Conservation (phyloP, 2,888 invertebrate genomes). For the Thecocarcelia acutangulata region DNA sequence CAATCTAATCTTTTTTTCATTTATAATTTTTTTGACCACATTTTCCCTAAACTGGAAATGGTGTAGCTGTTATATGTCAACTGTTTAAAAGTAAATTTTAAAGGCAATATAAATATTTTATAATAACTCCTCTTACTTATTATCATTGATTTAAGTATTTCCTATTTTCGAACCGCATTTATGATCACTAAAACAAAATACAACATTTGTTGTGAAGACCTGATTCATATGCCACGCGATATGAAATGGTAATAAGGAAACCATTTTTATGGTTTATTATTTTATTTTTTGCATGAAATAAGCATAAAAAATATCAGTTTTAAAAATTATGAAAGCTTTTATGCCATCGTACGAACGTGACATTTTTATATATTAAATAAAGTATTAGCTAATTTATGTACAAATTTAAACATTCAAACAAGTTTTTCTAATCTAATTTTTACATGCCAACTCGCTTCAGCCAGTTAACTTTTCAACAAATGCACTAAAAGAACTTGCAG, state of each 20-base stretch:
- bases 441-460: too few species aligned
- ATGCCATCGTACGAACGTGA: too few species aligned
- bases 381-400: too few species aligned
- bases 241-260: slow-evolving; percentile 4
- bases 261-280: slow-evolving; percentile 47
- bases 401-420: too few species aligned
- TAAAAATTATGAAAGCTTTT: too few species aligned
- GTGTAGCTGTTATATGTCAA: not conserved
- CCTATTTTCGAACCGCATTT: slow-evolving; percentile 19
- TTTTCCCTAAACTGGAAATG: slow-evolving; percentile 8
- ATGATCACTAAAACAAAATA: slow-evolving; percentile 48
- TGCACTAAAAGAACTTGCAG: too few species aligned
- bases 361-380: too few species aligned
- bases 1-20: not conserved
- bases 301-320: too few species aligned
- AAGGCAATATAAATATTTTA: slow-evolving; percentile 21
- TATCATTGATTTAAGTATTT: slow-evolving; percentile 18
- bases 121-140: not conserved
- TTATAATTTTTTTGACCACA: not conserved
- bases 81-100: slow-evolving; percentile 21
- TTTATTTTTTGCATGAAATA: not conserved
- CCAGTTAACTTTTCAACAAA: too few species aligned
- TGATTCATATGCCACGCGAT: slow-evolving; percentile 3
- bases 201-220: slow-evolving; percentile 23
- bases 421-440: too few species aligned